phyloP scores from a whole-genome alignment of 1,140 invertebrate species.

The Orius laevigatus region DNA sequence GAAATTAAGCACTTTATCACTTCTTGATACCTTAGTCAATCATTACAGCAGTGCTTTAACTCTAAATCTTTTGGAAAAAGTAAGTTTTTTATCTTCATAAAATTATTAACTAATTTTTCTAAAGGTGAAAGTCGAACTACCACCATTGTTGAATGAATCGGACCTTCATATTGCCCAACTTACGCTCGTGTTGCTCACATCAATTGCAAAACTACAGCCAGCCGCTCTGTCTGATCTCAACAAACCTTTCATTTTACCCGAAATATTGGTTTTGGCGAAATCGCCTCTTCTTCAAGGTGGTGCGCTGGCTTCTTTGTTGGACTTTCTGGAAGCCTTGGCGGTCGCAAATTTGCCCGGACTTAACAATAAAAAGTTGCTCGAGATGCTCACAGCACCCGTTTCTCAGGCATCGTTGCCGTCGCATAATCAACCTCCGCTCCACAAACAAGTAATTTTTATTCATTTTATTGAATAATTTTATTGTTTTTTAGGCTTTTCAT shows the following conservation, averaged over 20 bases:
- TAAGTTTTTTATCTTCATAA: conserved; percentile 21
- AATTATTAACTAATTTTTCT: conserved; percentile 11
- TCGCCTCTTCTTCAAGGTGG: conserved; percentile 80
- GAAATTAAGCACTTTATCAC: conserved; percentile 76
- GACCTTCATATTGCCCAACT: conserved; percentile 94
- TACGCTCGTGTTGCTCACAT: conserved; percentile 57
- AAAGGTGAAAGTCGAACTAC: conserved; percentile 61
- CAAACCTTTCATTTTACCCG: conserved; percentile 51
- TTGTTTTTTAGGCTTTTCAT: conserved; percentile 56
- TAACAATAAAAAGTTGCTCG: conserved; percentile 61
- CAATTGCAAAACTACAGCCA: conserved; percentile 54
- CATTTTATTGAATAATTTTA: no score
- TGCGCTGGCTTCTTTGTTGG: conserved; percentile 73
- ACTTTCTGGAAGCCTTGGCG: conserved; percentile 82
- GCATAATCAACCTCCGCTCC: conserved; percentile 21
- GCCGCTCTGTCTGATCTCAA: conserved; percentile 46
- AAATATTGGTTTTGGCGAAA: conserved; percentile 71
- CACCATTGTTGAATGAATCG: conserved; percentile 76
- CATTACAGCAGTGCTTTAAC: conserved; percentile 62
- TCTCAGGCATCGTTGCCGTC: conserved; percentile 16
- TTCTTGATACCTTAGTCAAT: conserved; percentile 78
- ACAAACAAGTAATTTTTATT: not conserved
- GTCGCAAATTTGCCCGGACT: conserved; percentile 60
- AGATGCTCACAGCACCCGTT: conserved; percentile 50
- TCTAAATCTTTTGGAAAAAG: conserved; percentile 53